Conservation (phyloP, 2,888 invertebrate genomes). For the Linhomoeus sp. region DNA sequence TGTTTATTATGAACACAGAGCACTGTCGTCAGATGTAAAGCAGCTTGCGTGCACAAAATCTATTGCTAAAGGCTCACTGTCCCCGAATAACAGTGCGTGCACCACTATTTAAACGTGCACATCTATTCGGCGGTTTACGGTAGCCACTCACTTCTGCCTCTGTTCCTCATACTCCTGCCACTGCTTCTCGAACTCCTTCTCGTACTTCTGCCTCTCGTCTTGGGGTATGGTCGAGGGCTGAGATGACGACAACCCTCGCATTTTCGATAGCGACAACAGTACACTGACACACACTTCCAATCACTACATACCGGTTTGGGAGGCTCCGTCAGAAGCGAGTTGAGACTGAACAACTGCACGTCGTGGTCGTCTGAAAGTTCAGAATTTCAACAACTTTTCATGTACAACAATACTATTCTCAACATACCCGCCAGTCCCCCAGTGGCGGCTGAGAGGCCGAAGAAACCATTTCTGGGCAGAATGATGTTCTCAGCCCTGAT, state of each 20-base stretch:
- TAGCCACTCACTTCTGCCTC: conserved; percentile 73
- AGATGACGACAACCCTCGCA: no score
- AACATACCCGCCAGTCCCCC: conserved; percentile 49
- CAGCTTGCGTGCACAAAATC: no score
- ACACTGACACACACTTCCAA: no score
- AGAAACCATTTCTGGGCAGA: conserved; percentile 63
- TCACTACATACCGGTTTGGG: conserved; percentile 15
- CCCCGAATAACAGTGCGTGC: no score
- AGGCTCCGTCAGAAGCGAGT: conserved; percentile 50
- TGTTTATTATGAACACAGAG: no score
- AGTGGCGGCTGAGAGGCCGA: conserved; percentile 88
- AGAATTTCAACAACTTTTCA: no score
- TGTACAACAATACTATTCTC: no score
- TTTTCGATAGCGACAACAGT: no score
- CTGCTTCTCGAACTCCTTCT: conserved; percentile 80
- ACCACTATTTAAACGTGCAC: no score
- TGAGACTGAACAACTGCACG: conserved; percentile 70
- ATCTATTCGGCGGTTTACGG: no score
- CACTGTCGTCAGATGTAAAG: no score
- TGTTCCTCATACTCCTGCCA: conserved; percentile 77
- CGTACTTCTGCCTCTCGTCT: conserved; percentile 67
- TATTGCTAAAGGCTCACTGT: no score
- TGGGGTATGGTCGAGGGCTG: conserved; percentile 33
- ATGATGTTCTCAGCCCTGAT: conserved; percentile 70
- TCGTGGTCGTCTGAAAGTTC: conserved; percentile 92